Base-by-base conservation (phyloP, 2,888 invertebrate species). In the Caenorhabditis japonica region DNA sequence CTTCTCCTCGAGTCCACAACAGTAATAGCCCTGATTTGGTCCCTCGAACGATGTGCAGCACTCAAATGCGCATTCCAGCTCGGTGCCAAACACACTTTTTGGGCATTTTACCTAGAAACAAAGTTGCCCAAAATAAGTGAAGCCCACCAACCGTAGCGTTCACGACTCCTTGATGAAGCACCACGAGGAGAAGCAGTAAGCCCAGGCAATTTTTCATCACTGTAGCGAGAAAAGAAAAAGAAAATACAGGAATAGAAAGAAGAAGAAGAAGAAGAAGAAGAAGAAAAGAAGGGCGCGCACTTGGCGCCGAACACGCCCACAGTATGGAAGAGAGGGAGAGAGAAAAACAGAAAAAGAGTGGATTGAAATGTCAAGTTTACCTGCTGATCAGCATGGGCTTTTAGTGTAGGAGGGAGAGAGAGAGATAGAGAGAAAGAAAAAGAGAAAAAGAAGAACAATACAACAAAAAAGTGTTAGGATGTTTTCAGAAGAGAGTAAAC, bases 1-100 rank as follows among this genome's bases (percentile, higher is more conserved):
- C 21, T 76, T 75, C 46, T 83, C 83, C 19, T 86, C 84, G 17
- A 62, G 46, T 13, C 83, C 85, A 61, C 86, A 86, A 52, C 86
- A 86, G 58, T 80, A 84, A 47, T 84, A 84, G 7, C 84, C 86
- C 34, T 82, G 75, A 46, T 76, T 64, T 3, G 60, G 58, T 19
- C 84, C 83, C 64, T 83, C 83, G 21, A 77, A 62, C 3, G 80
- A 80, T 43, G 74, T 71, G 58, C 84, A 84, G 53, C 84, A 84
- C 38, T 81, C 78, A 52, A 83, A 81, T 10, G 81, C 84, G 33
- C 84, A 84, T 39, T 77, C 75, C 21, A 84, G 53, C 13, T 76
- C 56, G 3, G 47, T 55, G 4, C 83, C 83, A 34, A 75, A 77
- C 7, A 66, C 62, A 23, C 70, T 68, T n/a, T 46, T 51, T 5